Evolutionary conservation across 2,113 vertebrate genomes (phyloP).

Genomic region (Sclerurus mexicanus): DNA sequence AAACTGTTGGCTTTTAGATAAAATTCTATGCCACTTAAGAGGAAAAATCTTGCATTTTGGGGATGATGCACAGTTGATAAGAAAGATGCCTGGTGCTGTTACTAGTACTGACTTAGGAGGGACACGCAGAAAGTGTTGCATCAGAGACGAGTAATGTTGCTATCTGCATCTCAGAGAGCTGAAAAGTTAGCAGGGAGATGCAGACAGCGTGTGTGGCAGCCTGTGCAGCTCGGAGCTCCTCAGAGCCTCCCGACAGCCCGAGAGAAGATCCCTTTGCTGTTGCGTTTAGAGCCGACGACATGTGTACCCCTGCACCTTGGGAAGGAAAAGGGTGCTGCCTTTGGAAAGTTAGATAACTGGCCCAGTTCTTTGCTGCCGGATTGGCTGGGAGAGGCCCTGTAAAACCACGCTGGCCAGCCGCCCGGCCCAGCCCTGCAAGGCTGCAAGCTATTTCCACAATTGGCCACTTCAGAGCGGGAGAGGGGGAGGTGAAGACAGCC

Average conservation of each 20-base stretch:
- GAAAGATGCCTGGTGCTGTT: background rate
- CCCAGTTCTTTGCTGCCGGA: conserved; percentile 63
- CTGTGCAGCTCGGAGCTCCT: background rate
- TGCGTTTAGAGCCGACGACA: accelerated
- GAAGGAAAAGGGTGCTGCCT: conserved; percentile 62
- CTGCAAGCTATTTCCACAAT: conserved; percentile 71
- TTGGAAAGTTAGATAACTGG: conserved; percentile 78
- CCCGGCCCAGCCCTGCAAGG: conserved; percentile 62
- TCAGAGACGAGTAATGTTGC: background rate
- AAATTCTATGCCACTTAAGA: background rate
- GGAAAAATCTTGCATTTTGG: background rate
- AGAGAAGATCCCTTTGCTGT: background rate
- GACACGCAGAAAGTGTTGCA: background rate
- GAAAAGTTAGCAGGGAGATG: background rate
- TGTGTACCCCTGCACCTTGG: conserved; percentile 12
- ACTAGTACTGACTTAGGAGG: background rate
- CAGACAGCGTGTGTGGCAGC: background rate
- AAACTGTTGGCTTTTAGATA: background rate
- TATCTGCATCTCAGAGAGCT: background rate
- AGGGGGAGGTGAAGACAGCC: conserved; percentile 56
- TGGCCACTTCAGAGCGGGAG: conserved; percentile 58
- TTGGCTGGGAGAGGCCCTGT: conserved; percentile 67
- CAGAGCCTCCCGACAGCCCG: background rate
- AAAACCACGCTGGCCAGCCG: conserved; percentile 59
- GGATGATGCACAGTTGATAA: background rate